These are phyloP conservation scores for Trichechus manatus DNA, from an alignment of 2,113 vertebrate genomes.

Conservation along the genomic window DNA sequence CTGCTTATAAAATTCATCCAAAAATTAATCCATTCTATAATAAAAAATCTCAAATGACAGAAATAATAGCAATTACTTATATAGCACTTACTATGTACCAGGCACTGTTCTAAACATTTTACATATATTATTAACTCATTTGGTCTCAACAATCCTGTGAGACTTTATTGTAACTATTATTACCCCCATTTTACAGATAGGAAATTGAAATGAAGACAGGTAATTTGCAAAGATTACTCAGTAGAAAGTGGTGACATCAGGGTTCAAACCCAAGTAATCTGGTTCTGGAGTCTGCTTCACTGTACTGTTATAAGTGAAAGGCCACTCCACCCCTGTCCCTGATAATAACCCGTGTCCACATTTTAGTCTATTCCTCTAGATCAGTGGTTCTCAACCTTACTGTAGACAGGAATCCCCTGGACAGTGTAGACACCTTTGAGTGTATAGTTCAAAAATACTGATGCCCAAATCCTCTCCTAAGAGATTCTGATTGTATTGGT, in stretches of 20 bases:
- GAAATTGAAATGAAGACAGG: conserved; percentile 14
- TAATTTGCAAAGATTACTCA: conserved; percentile 39
- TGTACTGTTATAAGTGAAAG: not conserved
- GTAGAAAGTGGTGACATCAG: not conserved
- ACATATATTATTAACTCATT: not conserved
- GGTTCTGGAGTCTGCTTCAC: not conserved
- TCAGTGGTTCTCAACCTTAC: not conserved
- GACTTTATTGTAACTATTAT: not conserved
- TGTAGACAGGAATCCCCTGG: not conserved
- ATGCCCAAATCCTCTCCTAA: not conserved
- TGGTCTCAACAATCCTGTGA: not conserved
- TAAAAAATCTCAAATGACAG: conserved; percentile 15
- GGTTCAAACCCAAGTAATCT: not conserved
- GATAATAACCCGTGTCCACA: not conserved
- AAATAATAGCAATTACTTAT: not conserved
- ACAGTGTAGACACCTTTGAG: not conserved
- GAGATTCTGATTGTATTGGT: conserved; percentile 14
- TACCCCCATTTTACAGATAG: conserved; percentile 33
- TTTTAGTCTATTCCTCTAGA: not conserved
- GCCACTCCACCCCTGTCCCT: not conserved
- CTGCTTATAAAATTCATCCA: not conserved
- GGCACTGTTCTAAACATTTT: not conserved
- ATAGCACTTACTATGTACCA: not conserved
- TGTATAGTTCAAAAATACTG: not conserved
- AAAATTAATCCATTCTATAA: conserved; percentile 5